Evolutionary conservation across 2,888 invertebrate genomes (phyloP), one percentile per base, ranked within the genome.

Genomic region (Eremobia ochroleuca): DNA sequence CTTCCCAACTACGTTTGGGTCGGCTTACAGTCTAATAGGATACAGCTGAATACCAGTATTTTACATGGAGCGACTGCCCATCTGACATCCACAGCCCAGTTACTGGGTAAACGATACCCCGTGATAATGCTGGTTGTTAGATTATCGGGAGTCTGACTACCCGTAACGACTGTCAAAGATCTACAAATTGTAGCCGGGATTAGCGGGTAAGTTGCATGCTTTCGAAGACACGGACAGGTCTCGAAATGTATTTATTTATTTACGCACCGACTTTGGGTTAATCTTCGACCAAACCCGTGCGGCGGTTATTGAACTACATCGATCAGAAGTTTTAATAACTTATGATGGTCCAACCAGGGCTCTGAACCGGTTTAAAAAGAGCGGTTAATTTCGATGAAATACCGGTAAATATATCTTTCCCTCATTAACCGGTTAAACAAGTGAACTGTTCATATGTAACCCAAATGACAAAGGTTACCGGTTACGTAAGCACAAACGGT

Each of bases 241-340:
- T 28, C 15, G 28, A 28, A 18, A 28, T n/a, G 37, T 40, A 40
- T 11, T 3, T 18, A 40, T 5, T 37, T n/a, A 65, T 40, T n/a
- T 9, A n/a, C 37, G 15, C 8, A 25, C 25, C 15, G 8, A 37
- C 37, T 15, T n/a, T 15, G 2, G 64, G 15, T 64, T 64, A n/a
- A 64, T 15, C n/a, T 40, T n/a, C 1, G 37, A 64, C n/a, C 64
- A 21, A 21, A 65, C 40, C n/a, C 64, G 18, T 40, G 5, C 21
- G 18, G 5, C 37, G 13, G 0, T 40, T n/a, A 65, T 46, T 37
- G 46, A 34, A 58, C 46, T 34, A 9, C 37, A 78, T 72, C 28
- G 68, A 72, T 52, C 46, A 61, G 15, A 61, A 55, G 31, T 49
- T 62, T 73, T 3, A 59, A 73, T 43, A 78, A 62, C 31, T n/a